Evolutionary conservation across 1,140 invertebrate species (phyloP).

Genomic region (Asobara japonica): DNA sequence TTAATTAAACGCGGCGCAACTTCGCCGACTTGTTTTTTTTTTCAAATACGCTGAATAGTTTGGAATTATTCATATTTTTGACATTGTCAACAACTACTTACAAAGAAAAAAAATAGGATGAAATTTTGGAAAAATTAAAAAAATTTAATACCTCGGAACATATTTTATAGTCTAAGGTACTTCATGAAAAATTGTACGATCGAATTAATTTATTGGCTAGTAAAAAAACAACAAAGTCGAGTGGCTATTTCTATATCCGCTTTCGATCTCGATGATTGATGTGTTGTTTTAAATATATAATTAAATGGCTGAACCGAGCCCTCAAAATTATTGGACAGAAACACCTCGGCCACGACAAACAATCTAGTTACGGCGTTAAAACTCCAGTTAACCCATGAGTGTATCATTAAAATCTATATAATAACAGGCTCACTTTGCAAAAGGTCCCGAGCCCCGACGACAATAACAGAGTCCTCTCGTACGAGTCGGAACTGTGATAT

Average conservation of each 20-base stretch:
- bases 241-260: not conserved
- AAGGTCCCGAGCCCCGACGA: not conserved
- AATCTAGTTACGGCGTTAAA: conserved; percentile 10
- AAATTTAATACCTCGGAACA: too few relatives aligned
- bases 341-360: not conserved
- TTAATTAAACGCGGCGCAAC: too few relatives aligned
- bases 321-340: not conserved
- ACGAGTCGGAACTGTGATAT: not conserved
- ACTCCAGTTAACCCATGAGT: conserved; percentile 7
- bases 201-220: not conserved
- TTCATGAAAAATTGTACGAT: too few relatives aligned
- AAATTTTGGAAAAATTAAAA: too few relatives aligned
- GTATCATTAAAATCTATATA: conserved; percentile 19
- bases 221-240: not conserved
- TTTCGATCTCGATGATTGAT: not conserved
- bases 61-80: too few relatives aligned
- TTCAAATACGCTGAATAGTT: too few relatives aligned
- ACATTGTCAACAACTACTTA: too few relatives aligned
- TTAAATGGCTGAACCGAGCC: not conserved
- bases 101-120: too few relatives aligned
- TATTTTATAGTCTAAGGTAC: too few relatives aligned
- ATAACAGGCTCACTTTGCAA: not conserved
- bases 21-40: too few relatives aligned
- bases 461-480: not conserved
- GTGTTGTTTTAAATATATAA: conserved; percentile 1